Conservation (phyloP, 1,140 invertebrate species). For the Metopolophium dirhodum region DNA sequence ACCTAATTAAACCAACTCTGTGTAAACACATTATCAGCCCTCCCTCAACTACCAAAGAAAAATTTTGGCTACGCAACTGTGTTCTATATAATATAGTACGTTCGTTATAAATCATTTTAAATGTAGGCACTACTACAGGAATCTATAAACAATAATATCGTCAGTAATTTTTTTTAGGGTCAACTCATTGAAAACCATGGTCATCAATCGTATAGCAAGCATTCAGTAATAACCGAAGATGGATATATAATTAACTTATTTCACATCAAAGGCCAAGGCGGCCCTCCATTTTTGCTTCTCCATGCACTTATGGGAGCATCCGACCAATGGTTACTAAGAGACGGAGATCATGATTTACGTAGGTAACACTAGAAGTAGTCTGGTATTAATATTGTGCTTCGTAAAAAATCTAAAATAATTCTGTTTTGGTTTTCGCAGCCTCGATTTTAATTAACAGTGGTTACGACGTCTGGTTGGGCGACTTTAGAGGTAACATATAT, state of each 20-base stretch:
- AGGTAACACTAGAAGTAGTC: background rate
- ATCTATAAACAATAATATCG: background rate
- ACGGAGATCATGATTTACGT: conserved; percentile 48
- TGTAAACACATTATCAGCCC: no score
- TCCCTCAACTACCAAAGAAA: no score
- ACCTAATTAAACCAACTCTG: no score
- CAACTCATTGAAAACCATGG: conserved; percentile 44
- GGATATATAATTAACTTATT: conserved; percentile 69
- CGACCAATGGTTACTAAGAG: conserved; percentile 66
- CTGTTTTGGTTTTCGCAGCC: conserved; percentile 54
- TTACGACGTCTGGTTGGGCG: conserved; percentile 78
- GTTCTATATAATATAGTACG: no score
- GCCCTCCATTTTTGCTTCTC: conserved; percentile 65
- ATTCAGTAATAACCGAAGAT: conserved; percentile 67
- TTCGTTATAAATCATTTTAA: no score
- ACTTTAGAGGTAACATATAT: conserved; percentile 74
- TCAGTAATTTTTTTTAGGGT: conserved; percentile 1
- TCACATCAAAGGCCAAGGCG: conserved; percentile 62
- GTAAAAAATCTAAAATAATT: background rate
- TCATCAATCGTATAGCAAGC: conserved; percentile 61
- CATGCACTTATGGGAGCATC: conserved; percentile 68
- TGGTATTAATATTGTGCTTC: background rate
- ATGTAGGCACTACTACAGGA: background rate
- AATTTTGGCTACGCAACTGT: no score
- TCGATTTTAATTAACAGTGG: conserved; percentile 69